Evolutionary conservation across 2,888 invertebrate species (phyloP).

Genomic region (Campopleginae sp.): DNA sequence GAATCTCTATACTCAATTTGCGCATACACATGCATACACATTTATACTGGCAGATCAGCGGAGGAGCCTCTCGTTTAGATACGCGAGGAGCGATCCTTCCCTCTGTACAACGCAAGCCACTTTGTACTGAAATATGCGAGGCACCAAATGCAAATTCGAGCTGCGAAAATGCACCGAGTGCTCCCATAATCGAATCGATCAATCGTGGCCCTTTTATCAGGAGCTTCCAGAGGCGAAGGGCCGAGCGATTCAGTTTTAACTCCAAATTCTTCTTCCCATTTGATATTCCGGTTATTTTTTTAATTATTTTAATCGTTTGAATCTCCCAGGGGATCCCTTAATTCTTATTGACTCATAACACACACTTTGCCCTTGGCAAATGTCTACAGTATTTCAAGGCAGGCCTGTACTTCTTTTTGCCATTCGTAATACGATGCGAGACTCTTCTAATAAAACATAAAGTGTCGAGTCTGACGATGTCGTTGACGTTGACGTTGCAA

Average conservation of each 20-base stretch:
- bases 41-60: neutral
- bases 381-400: slow-evolving; percentile 1
- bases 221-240: neutral
- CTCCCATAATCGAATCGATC: slow-evolving; percentile 48
- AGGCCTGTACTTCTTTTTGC: neutral
- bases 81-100: slow-evolving; percentile 39
- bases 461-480: slow-evolving; percentile 44
- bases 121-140: slow-evolving; percentile 53
- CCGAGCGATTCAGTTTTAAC: neutral
- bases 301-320: no score
- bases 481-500: slow-evolving; percentile 53
- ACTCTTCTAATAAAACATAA: slow-evolving; percentile 32
- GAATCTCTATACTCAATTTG: slow-evolving; percentile 1
- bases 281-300: neutral
- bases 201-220: slow-evolving; percentile 22
- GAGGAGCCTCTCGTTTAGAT: slow-evolving; percentile 54
- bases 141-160: slow-evolving; percentile 17
- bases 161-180: neutral
- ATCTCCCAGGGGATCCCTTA: no score
- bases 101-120: slow-evolving; percentile 44
- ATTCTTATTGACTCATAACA: no score
- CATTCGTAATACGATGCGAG: slow-evolving; percentile 8
- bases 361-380: neutral
- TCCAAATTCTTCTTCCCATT: neutral
- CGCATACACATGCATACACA: neutral